Evolutionary conservation across 2,797 vertebrate species (phyloP).

Genomic region (Mormyrus proboscirostris): DNA sequence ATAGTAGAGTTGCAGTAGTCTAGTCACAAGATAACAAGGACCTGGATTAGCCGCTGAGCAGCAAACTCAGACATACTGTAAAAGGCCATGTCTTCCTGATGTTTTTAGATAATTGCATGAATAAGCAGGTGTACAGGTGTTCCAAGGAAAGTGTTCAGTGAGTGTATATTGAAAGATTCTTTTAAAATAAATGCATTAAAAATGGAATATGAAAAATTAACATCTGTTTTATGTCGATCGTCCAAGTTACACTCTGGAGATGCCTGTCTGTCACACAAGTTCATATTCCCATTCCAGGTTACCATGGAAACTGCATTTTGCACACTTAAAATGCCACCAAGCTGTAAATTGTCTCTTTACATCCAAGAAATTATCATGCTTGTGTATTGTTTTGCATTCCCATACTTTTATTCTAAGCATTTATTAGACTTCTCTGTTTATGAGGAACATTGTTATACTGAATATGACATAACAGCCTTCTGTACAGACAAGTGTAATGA

Average conservation of each 20-base stretch:
- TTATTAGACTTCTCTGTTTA: neutral
- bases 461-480: neutral
- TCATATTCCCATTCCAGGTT: neutral
- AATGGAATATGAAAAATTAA: neutral
- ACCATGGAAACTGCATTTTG: constrained; percentile 6
- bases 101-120: neutral
- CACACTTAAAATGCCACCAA: constrained; percentile 5
- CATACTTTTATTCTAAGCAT: neutral
- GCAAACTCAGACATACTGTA: neutral
- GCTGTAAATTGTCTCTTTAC: neutral
- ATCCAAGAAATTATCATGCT: neutral
- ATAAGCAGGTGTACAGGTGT: neutral
- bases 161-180: neutral
- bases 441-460: neutral
- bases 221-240: neutral
- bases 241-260: neutral
- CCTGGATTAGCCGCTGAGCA: neutral
- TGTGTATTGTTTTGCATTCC: neutral
- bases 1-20: neutral
- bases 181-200: neutral
- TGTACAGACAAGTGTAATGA: neutral
- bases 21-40: neutral
- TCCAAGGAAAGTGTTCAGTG: neutral
- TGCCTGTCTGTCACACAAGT: constrained; percentile 1
- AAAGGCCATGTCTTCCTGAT: neutral